These are phyloP conservation scores for Habropoda laboriosa DNA, from an alignment of 1,140 invertebrate species.

Conservation along the genomic window DNA sequence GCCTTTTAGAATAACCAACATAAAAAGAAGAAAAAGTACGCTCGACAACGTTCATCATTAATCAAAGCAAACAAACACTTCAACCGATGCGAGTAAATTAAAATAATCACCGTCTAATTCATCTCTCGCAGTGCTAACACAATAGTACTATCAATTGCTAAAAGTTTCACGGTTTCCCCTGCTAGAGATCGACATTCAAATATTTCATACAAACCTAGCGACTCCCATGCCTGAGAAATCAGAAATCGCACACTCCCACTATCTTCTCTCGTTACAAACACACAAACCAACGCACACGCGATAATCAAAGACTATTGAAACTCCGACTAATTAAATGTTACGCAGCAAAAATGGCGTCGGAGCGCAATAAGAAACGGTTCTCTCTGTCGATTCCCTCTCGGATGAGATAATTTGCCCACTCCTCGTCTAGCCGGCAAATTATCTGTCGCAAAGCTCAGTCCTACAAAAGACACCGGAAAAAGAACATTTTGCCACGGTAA, in stretches of 20 bases:
- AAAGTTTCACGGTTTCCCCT: not conserved
- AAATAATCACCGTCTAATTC: not conserved
- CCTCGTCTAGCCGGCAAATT: constrained; percentile 2
- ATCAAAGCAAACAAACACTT: no score
- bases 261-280: constrained; percentile 4
- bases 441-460: not conserved
- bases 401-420: constrained; percentile 1
- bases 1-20: no score
- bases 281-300: not conserved
- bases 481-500: constrained; percentile 4
- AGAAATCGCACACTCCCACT: constrained; percentile 13
- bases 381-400: not conserved
- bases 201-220: not conserved
- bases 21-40: no score
- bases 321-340: constrained; percentile 18
- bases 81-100: no score
- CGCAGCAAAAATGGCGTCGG: not conserved
- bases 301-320: constrained; percentile 10
- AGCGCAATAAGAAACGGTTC: not conserved
- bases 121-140: not conserved
- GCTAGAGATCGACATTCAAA: not conserved
- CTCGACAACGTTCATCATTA: no score
- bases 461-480: constrained; percentile 10
- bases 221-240: not conserved
- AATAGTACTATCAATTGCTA: not conserved